Evolutionary conservation across 2,797 vertebrate genomes (phyloP).

Genomic region (Buceros bicornis): DNA sequence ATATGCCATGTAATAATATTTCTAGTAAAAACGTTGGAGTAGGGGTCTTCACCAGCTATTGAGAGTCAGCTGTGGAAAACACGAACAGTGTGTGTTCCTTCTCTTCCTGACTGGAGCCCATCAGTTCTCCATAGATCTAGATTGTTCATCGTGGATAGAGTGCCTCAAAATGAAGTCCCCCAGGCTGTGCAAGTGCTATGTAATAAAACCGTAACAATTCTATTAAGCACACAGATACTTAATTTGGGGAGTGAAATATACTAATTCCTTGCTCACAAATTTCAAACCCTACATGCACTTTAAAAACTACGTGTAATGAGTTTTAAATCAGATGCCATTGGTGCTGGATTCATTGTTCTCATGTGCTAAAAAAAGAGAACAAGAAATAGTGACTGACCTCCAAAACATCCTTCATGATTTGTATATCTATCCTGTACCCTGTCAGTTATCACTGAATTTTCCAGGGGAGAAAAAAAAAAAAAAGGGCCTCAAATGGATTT

Average conservation of each 20-base stretch:
- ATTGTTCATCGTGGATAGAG: neutral
- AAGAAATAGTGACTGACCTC: neutral
- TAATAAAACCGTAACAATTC: neutral
- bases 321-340: neutral
- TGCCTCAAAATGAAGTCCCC: neutral
- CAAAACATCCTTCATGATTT: neutral
- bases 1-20: neutral
- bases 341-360: neutral
- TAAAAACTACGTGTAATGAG: neutral
- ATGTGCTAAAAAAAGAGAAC: neutral
- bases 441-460: neutral
- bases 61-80: neutral
- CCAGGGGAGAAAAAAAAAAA: neutral
- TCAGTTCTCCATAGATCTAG: neutral
- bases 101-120: neutral
- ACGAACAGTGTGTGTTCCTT: neutral
- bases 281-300: neutral
- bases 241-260: neutral
- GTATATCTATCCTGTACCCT: neutral
- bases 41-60: neutral
- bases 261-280: neutral
- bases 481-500: neutral
- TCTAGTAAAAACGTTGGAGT: neutral
- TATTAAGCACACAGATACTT: neutral
- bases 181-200: neutral